Evolutionary conservation across 2,113 vertebrate genomes (phyloP).

Genomic region (Barnardius zonarius): DNA sequence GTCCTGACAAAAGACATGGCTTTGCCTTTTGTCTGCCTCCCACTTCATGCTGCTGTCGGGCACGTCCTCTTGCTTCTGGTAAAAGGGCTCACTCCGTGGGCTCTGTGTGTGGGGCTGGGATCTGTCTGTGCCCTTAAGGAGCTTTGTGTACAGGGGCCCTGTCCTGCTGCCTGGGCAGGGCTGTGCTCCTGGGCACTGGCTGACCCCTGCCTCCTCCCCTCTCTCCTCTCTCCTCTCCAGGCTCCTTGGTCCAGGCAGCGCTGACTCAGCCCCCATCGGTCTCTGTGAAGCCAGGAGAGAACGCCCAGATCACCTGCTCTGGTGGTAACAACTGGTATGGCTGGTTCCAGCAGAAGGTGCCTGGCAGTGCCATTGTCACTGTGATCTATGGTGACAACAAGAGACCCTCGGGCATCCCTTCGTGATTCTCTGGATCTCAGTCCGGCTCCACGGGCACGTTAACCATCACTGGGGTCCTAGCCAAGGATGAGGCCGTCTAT

Average conservation of each 20-base stretch:
- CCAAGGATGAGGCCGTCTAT: not conserved
- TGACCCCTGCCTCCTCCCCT: accelerated
- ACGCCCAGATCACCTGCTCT: not conserved
- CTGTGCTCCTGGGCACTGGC: not conserved
- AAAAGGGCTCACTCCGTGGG: not conserved
- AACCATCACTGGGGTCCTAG: not conserved
- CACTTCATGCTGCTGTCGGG: not conserved
- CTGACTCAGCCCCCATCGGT: accelerated
- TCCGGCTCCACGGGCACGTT: accelerated
- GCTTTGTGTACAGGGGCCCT: no score
- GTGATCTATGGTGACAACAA: no score
- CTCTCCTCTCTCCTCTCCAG: not conserved
- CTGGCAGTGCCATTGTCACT: no score
- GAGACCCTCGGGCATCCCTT: no score
- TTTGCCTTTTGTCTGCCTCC: not conserved
- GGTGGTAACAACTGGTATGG: not conserved
- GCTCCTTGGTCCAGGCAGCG: not conserved
- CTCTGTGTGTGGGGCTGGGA: not conserved
- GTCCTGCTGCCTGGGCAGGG: accelerated
- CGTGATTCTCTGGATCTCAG: no score
- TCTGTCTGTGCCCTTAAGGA: not conserved
- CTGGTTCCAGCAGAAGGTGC: no score
- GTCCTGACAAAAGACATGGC: not conserved
- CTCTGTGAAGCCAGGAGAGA: not conserved
- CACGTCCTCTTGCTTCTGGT: not conserved